phyloP scores from a whole-genome alignment of 2,113 vertebrate species.

The Progne subis region DNA sequence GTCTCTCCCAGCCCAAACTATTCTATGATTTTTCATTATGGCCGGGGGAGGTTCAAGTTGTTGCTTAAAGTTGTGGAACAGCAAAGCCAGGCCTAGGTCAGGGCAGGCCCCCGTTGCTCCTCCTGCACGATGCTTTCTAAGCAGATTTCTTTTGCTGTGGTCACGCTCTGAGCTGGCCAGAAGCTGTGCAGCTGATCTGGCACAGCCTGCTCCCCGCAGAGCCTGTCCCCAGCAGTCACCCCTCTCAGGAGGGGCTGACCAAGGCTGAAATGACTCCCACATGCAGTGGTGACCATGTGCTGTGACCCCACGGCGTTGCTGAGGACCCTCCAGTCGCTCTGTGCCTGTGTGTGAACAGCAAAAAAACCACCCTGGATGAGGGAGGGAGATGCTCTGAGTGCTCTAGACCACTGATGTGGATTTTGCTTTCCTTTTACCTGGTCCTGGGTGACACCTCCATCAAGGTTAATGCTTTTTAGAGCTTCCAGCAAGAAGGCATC shows the following conservation, averaged over 20 bases:
- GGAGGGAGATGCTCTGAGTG: background rate
- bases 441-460: background rate
- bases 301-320: rapidly evolving
- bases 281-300: rapidly evolving
- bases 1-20: background rate
- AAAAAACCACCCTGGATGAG: background rate
- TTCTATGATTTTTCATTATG: background rate
- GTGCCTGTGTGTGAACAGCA: background rate
- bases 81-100: background rate
- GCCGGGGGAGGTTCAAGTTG: background rate
- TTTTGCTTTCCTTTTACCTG: background rate
- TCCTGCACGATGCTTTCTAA: background rate
- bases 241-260: background rate
- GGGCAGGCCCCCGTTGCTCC: background rate
- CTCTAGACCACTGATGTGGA: background rate
- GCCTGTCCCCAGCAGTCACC: background rate
- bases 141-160: background rate
- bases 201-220: background rate
- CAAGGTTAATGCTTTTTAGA: background rate
- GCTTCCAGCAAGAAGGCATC: background rate
- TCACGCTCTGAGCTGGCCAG: background rate
- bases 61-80: background rate
- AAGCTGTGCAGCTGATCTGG: background rate
- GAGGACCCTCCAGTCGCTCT: background rate
- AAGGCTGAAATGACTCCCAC: background rate